Conservation (phyloP, 92 coral and sea anemone genomes). For the Paramuricea clavata region DNA sequence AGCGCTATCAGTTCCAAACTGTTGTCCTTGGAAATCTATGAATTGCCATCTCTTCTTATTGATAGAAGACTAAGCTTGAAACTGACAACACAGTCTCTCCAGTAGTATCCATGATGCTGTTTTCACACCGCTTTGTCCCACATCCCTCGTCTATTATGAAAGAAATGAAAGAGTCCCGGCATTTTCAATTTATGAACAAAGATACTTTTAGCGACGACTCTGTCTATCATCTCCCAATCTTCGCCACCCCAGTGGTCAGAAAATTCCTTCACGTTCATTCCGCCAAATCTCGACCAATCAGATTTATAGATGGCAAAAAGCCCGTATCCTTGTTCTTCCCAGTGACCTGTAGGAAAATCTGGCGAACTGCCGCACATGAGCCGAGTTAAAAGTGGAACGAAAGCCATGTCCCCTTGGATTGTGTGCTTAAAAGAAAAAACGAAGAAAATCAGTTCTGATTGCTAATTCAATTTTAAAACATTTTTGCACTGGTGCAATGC, state of each 20-base stretch:
- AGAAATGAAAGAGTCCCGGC: conserved; percentile 85
- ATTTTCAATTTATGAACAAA: conserved; percentile 80
- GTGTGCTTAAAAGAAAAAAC: conserved; percentile 23
- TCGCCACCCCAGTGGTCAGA: conserved; percentile 88
- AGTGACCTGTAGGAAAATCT: conserved; percentile 39
- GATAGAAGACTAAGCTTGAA: no score
- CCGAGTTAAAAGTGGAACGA: conserved; percentile 21
- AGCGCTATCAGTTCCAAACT: no score
- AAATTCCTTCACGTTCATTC: conserved; percentile 80
- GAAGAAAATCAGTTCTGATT: not conserved
- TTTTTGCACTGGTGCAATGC: not conserved
- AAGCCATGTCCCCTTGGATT: conserved; percentile 36
- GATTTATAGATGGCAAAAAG: conserved; percentile 72
- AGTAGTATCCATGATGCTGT: not conserved
- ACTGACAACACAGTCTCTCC: no score
- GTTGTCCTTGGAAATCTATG: no score
- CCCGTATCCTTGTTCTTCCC: conserved; percentile 42
- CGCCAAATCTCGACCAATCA: conserved; percentile 87
- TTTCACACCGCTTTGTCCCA: conserved; percentile 65
- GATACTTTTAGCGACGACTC: conserved; percentile 68
- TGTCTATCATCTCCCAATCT: conserved; percentile 91
- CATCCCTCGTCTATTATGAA: conserved; percentile 79
- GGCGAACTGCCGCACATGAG: conserved; percentile 41
- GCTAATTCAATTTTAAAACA: not conserved
- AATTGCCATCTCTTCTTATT: no score